Evolutionary conservation across 1,140 invertebrate species (phyloP).

Genomic region (Apis cerana): DNA sequence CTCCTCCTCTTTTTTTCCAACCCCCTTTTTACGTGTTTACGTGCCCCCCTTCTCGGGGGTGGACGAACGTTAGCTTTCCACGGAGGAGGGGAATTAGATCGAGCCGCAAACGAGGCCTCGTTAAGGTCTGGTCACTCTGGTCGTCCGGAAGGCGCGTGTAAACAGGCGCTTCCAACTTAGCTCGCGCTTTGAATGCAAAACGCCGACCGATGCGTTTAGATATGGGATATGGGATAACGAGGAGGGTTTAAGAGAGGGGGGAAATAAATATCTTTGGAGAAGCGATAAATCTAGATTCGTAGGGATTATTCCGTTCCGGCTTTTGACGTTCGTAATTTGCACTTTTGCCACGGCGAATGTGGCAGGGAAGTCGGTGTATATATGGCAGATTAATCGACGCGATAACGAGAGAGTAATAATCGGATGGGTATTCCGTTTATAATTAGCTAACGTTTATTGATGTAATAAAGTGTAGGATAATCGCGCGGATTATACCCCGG

Average conservation of each 20-base stretch:
- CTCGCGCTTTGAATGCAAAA: constrained; percentile 32
- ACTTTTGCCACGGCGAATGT: neutral
- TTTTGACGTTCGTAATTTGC: neutral
- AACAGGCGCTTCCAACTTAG: constrained; percentile 32
- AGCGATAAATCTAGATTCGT: constrained; percentile 7
- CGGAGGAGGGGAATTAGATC: constrained; percentile 56
- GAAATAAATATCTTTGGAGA: neutral
- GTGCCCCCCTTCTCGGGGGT: no score
- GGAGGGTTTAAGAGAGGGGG: neutral
- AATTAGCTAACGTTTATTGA: neutral
- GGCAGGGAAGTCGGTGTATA: no score
- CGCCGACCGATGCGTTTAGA: neutral
- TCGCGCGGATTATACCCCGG: neutral
- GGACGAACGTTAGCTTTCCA: constrained; percentile 10
- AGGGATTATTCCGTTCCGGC: neutral
- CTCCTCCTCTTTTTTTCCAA: neutral
- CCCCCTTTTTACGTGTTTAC: no score
- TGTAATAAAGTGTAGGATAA: constrained; percentile 3
- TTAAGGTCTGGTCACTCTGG: constrained; percentile 50
- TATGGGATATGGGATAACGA: constrained; percentile 25
- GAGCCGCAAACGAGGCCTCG: constrained; percentile 56
- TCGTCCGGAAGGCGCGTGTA: constrained; percentile 18
- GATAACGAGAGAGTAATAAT: constrained; percentile 15
- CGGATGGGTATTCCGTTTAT: constrained; percentile 18
- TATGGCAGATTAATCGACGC: neutral